phyloP scores from a whole-genome alignment of 2,888 invertebrate genomes.

The Rhimphoctona megacephalus region DNA sequence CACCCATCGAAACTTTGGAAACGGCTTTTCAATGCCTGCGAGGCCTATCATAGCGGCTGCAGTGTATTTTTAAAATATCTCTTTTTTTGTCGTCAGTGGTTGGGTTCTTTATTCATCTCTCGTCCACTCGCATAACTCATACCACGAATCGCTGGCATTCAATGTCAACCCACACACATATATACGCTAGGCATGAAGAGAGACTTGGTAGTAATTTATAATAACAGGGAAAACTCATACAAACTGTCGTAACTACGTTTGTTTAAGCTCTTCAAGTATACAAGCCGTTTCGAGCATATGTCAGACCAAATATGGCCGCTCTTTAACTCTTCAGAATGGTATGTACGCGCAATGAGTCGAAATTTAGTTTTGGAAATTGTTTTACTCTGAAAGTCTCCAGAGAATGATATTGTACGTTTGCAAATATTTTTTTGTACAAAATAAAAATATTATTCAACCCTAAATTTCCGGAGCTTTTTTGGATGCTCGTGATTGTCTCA shows the following conservation, averaged over 20 bases:
- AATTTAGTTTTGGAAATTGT: constrained; percentile 17
- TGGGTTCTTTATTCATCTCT: constrained; percentile 1
- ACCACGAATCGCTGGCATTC: constrained; percentile 17
- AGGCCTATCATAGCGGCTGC: constrained; percentile 4
- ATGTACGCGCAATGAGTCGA: not conserved
- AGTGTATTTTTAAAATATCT: constrained; percentile 1
- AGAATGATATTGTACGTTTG: not conserved
- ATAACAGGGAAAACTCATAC: constrained; percentile 23
- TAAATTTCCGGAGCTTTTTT: not conserved
- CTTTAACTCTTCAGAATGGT: not conserved
- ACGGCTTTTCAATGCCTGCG: constrained; percentile 43
- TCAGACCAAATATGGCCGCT: constrained; percentile 4
- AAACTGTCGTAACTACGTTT: constrained; percentile 29
- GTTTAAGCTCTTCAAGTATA: constrained; percentile 18
- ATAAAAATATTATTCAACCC: not conserved
- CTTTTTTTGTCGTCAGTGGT: not conserved
- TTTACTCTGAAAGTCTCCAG: not conserved
- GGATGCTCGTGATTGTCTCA: not conserved
- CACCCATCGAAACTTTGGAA: constrained; percentile 28
- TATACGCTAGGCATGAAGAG: not conserved
- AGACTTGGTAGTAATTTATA: constrained; percentile 24
- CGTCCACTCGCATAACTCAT: not conserved
- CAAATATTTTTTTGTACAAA: not conserved
- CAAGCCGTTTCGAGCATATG: constrained; percentile 7
- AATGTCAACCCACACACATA: constrained; percentile 11